Conservation (phyloP, 2,888 invertebrate genomes). For the Anodontia alba region DNA sequence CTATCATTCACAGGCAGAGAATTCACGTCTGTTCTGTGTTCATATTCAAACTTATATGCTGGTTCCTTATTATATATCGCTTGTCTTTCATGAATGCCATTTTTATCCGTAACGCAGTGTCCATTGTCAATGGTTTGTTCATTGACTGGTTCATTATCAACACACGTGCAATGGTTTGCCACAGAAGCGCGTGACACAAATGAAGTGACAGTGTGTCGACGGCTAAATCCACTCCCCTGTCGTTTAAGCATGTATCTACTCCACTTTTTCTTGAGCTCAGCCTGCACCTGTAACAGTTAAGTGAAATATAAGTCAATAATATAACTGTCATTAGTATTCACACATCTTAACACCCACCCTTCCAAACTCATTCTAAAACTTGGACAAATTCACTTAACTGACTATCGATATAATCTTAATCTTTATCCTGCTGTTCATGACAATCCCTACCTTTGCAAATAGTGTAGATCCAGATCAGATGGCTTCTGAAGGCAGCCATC, state of each 20-base stretch:
- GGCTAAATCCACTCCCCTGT: slow-evolving; percentile 46
- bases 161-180: neutral
- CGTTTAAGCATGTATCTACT: slow-evolving; percentile 59
- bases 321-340: no score
- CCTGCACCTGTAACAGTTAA: slow-evolving; percentile 74
- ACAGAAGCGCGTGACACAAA: slow-evolving; percentile 43
- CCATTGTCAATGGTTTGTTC: neutral
- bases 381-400: no score
- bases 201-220: slow-evolving; percentile 60
- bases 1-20: neutral
- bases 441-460: no score
- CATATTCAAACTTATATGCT: neutral
- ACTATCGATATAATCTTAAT: no score
- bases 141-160: neutral
- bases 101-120: neutral
- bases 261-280: slow-evolving; percentile 74
- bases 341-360: no score
- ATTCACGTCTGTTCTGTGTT: neutral
- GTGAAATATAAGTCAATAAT: no score
- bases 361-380: no score
- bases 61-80: neutral
- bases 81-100: neutral
- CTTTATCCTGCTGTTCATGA: no score
- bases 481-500: no score
- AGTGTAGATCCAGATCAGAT: no score